A percentile compares a stretch with the other conserved stretches of the same genome.
Conservation (phyloP, 2,888 invertebrate species). For the Plutella xylostella region DNA sequence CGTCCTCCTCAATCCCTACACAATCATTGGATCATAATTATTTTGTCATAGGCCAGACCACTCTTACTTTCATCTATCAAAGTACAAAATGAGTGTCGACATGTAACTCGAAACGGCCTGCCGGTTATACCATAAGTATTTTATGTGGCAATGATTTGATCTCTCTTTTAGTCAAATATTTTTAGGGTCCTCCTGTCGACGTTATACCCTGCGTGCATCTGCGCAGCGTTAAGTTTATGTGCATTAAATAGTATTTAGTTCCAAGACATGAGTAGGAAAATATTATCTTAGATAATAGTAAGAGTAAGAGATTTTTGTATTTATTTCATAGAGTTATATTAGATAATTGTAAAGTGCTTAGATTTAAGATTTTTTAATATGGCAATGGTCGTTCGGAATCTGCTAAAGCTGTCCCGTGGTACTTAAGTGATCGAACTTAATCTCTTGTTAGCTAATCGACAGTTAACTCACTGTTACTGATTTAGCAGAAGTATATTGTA, state of each 20-base stretch:
- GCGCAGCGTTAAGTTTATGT: slow-evolving; percentile 45
- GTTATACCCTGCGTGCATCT: slow-evolving; percentile 26
- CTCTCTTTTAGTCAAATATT: slow-evolving; percentile 80
- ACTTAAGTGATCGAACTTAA: slow-evolving; percentile 57
- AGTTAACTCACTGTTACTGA: slow-evolving; percentile 1
- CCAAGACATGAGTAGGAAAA: slow-evolving; percentile 65
- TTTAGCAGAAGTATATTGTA: slow-evolving; percentile 11
- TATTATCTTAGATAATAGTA: slow-evolving; percentile 62
- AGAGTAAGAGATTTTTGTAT: slow-evolving; percentile 65
- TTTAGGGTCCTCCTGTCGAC: slow-evolving; percentile 55
- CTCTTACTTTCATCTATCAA: slow-evolving; percentile 39
- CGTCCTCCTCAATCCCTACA: too few species aligned
- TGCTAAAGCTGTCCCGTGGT: slow-evolving; percentile 49
- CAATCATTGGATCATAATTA: too few species aligned
- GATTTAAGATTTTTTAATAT: slow-evolving; percentile 57
- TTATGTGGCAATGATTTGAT: slow-evolving; percentile 78
- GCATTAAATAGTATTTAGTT: slow-evolving; percentile 62
- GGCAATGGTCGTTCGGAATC: slow-evolving; percentile 60
- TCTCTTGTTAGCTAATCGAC: slow-evolving; percentile 24
- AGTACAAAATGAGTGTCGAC: slow-evolving; percentile 50
- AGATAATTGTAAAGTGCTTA: slow-evolving; percentile 68
- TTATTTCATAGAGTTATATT: slow-evolving; percentile 69
- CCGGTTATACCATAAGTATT: slow-evolving; percentile 44
- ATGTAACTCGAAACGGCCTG: slow-evolving; percentile 34
- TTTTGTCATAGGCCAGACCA: neutral